Percentiles rank a stretch among this genome's conserved stretches.
Evolutionary conservation across 2,888 invertebrate species (phyloP).

Genomic region (Norana najaformis): DNA sequence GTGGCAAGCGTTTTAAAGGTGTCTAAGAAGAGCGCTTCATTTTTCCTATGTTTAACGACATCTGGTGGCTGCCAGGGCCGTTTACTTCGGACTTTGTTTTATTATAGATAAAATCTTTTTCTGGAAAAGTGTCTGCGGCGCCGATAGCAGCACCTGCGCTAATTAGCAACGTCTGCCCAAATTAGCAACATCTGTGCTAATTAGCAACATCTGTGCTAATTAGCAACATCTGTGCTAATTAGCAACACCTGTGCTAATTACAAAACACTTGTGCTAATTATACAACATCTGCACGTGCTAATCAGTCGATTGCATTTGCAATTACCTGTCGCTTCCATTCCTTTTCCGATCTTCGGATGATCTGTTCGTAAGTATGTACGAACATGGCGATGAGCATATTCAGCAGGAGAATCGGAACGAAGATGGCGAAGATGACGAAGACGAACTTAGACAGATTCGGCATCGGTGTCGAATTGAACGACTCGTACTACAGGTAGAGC

Average conservation of each 20-base stretch:
- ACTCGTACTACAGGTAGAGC: slow-evolving; percentile 77
- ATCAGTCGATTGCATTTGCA: slow-evolving; percentile 19
- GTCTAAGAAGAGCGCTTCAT: too few species aligned
- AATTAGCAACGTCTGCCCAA: too few species aligned
- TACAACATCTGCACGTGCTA: not conserved
- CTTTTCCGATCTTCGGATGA: slow-evolving; percentile 96
- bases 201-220: too few species aligned
- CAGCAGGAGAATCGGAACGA: slow-evolving; percentile 90
- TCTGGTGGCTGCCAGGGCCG: too few species aligned
- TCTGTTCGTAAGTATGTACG: slow-evolving; percentile 98
- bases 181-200: too few species aligned
- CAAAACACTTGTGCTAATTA: too few species aligned
- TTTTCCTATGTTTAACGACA: too few species aligned
- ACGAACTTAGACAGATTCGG: slow-evolving; percentile 90
- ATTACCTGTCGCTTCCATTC: slow-evolving; percentile 78
- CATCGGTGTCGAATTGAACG: slow-evolving; percentile 85
- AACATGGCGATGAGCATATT: slow-evolving; percentile 99
- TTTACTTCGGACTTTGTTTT: too few species aligned
- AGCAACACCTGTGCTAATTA: not conserved
- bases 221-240: not conserved
- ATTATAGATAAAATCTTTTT: too few species aligned
- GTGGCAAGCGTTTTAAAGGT: too few species aligned
- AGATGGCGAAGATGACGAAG: slow-evolving; percentile 96
- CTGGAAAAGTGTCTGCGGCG: too few species aligned
- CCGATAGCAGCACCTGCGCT: too few species aligned